Percentiles rank a stretch among this genome's conserved stretches.
These are phyloP conservation scores for Bagarius yarrelli DNA, from an alignment of 2,113 vertebrate species.

Conservation along the genomic window DNA sequence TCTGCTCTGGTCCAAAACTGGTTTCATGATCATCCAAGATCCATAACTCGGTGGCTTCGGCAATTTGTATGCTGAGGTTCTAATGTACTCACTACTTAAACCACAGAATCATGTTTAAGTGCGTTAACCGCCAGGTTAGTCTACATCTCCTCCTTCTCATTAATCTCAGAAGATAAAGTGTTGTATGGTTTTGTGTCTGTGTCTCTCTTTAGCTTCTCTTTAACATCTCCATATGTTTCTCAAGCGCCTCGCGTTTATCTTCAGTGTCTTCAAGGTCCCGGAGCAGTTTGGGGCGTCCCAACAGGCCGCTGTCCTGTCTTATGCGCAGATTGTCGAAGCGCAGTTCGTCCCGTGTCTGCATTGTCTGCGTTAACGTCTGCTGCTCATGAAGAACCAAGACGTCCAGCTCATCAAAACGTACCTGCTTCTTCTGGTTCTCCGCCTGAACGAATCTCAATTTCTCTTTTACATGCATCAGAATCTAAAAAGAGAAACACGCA, in stretches of 20 bases:
- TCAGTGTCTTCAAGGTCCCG: conserved; percentile 75
- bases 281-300: conserved; percentile 73
- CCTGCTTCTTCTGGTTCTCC: conserved; percentile 62
- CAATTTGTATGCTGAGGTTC: no score
- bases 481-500: conserved; percentile 53
- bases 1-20: no score
- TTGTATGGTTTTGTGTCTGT: not conserved
- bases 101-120: no score
- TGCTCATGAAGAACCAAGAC: conserved; percentile 56
- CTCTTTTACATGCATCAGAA: conserved; percentile 78
- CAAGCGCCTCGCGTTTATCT: conserved; percentile 54
- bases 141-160: no score
- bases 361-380: conserved; percentile 68
- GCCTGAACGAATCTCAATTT: conserved; percentile 75
- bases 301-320: conserved; percentile 70
- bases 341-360: conserved; percentile 67
- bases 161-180: no score
- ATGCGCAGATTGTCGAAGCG: conserved; percentile 66
- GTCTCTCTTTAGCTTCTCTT: conserved; percentile 51
- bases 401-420: conserved; percentile 64
- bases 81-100: no score
- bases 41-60: no score
- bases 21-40: no score
- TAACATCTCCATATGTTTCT: conserved; percentile 64
- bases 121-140: no score